Base-by-base conservation (phyloP, 2,888 invertebrate genomes). In the Trissolcus brochymenae region DNA sequence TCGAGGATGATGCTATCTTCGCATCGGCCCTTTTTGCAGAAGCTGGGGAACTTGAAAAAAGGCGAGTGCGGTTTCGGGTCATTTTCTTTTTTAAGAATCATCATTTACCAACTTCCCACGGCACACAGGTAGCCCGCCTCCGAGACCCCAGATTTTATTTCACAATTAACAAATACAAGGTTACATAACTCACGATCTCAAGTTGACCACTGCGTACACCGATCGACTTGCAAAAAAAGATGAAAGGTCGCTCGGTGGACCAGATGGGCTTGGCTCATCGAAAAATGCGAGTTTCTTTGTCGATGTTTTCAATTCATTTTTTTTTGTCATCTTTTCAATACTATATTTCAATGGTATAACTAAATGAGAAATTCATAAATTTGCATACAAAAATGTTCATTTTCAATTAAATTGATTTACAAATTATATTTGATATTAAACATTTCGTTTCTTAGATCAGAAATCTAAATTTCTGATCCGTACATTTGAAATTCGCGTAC, bases 121-220 rank as follows among this genome's bases (percentile, higher is more conserved):
- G 59, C 54, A 70, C 60, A 67, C 79, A 79, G 79, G 79, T 79
- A 79, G 72, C 35, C 60, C 60, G 62, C 59, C 73, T 79, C 49
- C 68, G 54, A 49, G 64, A 83, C 78, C 66, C 79, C 75, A 82
- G 78, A 84, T 88, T 84, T 81, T 82, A 81, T 88, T 88, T 86
- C 88, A 87, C 86, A 87, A 88, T 88, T 88, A 88, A 88, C 88
- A 87, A 86, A 88, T 84, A 85, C 87, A 85, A 83, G 84, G 84
- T 87, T 87, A 88, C 87, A 83, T 84, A 85, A 86, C 82, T 83
- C 71, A 78, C 51, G 73, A 79, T 71, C 73, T 46, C 57, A 65
- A 81, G 83, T 86, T 87, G 87, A 86, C 87, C 86, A 83, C 80
- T 62, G 68, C 57, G 79, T 64, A 67, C 60, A 56, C 21, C 41